Evolutionary conservation across 2,113 vertebrate species (phyloP), one percentile per base, ranked within the genome.

Genomic region (Promerops cafer): DNA sequence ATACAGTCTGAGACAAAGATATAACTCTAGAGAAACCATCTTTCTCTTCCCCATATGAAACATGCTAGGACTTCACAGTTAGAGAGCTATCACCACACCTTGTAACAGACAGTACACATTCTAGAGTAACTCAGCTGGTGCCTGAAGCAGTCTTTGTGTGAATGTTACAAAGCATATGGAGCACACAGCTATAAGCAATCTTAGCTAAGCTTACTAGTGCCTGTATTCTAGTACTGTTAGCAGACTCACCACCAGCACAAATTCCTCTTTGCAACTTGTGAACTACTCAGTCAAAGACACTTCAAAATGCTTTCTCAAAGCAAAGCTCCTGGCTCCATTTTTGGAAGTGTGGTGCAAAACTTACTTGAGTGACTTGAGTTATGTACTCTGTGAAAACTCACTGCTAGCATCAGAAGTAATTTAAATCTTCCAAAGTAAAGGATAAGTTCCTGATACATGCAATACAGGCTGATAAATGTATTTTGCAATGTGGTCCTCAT

Each of bases 371-470:
- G 11, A 49, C 15, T 30, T 31, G 26, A 42, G 3, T 44, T 40
- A 56, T 0, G 2, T 8, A 28, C 9, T 24, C 18, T 0, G 1
- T 13, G 12, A 78, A 77, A 84, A 17, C 40, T 56, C 3, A 3
- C 35, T 69, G 76, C 18, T 40, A 53, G 49, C 49, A 60, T 22
- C 16, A 64, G 53, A 61, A 75, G 57, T 31, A 49, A 16, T 77
- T 44, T 22, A 7, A 74, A 6, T 27, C 33, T 79, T 78, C 60
- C 18, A 35, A 65, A 52, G 10, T 11, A 68, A 57, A 16, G 9
- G 12, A 39, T 42, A 80, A 21, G 7, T 16, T 72, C 19, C 54
- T 1, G 1, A 35, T 14, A 59, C 13, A 42, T 17, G 28, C 24
- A 10, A 17, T 39, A 54, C 9, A 75, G 23, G 44, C 19, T 5